Evolutionary conservation across 2,888 invertebrate species (phyloP).

Genomic region (Carterocephalus palaemon): DNA sequence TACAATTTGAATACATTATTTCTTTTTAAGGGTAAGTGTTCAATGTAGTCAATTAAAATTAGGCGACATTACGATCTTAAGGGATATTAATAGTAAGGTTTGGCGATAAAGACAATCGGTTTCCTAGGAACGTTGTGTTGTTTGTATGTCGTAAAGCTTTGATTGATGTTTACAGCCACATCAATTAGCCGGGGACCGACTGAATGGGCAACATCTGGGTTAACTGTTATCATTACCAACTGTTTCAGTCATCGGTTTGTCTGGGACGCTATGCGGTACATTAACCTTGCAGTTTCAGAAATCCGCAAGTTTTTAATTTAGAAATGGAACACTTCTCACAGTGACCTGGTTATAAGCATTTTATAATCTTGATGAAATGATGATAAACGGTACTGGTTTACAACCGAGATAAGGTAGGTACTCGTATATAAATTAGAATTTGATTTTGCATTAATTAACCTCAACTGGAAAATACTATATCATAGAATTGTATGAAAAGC

Average conservation of each 20-base stretch:
- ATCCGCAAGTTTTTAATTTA: slow-evolving; percentile 8
- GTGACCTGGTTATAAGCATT: too few relatives aligned
- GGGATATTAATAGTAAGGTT: slow-evolving; percentile 41
- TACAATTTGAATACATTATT: too few relatives aligned
- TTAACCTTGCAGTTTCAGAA: neutral
- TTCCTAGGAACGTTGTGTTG: slow-evolving; percentile 58
- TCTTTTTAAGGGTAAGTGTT: too few relatives aligned
- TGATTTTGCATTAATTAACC: too few relatives aligned
- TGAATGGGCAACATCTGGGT: slow-evolving; percentile 55
- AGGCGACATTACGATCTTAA: neutral
- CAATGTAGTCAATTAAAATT: too few relatives aligned
- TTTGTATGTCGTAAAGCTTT: slow-evolving; percentile 67
- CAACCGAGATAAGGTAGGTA: too few relatives aligned
- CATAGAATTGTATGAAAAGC: too few relatives aligned
- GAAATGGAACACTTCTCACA: too few relatives aligned
- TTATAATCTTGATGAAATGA: too few relatives aligned
- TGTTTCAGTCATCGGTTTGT: slow-evolving; percentile 30
- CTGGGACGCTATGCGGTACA: slow-evolving; percentile 30
- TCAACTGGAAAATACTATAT: too few relatives aligned
- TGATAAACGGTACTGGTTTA: too few relatives aligned
- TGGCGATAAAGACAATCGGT: slow-evolving; percentile 59
- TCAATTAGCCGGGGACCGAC: slow-evolving; percentile 61
- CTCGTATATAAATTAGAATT: too few relatives aligned
- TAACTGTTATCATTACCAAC: slow-evolving; percentile 62
- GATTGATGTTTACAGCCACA: slow-evolving; percentile 71